These are phyloP conservation scores for Aspidiotus destructor DNA, from an alignment of 2,888 invertebrate genomes.

Conservation along the genomic window DNA sequence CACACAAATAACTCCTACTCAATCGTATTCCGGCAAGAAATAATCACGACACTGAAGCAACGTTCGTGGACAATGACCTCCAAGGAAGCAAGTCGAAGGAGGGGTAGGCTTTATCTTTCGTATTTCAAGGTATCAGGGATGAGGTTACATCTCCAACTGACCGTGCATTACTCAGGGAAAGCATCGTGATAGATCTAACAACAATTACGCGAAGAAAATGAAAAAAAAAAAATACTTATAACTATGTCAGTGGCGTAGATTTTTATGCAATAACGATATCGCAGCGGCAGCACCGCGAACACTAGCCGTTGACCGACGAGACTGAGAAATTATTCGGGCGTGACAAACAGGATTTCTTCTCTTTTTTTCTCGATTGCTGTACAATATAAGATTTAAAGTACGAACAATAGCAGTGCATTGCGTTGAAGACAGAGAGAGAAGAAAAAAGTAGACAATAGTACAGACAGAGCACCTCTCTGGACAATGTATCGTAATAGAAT, in stretches of 20 bases:
- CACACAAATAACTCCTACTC: too few relatives aligned
- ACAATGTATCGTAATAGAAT: neutral
- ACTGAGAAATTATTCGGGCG: conserved; percentile 26
- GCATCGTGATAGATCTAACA: too few relatives aligned
- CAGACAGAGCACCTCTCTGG: conserved; percentile 1
- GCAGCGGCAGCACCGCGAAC: conserved; percentile 3
- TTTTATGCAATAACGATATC: conserved; percentile 14
- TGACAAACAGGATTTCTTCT: conserved; percentile 28
- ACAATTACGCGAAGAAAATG: too few relatives aligned
- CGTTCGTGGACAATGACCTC: too few relatives aligned
- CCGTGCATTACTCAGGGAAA: too few relatives aligned
- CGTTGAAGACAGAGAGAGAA: neutral
- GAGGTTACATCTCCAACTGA: too few relatives aligned
- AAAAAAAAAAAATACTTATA: conserved; percentile 1
- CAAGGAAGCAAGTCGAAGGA: too few relatives aligned
- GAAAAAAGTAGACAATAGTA: conserved; percentile 9
- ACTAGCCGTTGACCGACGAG: conserved; percentile 21
- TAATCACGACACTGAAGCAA: too few relatives aligned
- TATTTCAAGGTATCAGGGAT: too few relatives aligned
- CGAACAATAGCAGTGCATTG: conserved; percentile 7
- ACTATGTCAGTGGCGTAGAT: conserved; percentile 20
- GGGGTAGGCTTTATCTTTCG: too few relatives aligned
- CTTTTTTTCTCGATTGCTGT: conserved; percentile 3
- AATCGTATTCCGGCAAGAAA: too few relatives aligned
- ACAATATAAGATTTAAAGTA: conserved; percentile 10